A percentile compares a stretch with the other conserved stretches of the same genome.
Conservation (phyloP, 35 echinoderm and acorn worm genomes). For the Hemicentrotus pulcherrimus region DNA sequence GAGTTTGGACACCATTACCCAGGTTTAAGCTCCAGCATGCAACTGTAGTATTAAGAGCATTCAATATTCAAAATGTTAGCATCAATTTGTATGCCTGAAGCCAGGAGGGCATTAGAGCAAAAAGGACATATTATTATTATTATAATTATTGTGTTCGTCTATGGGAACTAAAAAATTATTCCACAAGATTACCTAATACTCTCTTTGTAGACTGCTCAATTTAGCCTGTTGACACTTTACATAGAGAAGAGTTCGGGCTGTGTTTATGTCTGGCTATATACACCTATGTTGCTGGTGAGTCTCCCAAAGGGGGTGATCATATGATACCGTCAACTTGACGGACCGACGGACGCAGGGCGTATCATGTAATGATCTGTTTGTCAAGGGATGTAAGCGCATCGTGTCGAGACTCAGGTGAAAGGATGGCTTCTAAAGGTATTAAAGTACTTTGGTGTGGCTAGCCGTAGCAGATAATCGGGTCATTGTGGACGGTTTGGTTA, state of each 20-base stretch:
- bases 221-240: not conserved
- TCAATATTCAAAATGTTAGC: too few relatives aligned
- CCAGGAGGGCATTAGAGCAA: not conserved
- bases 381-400: not conserved
- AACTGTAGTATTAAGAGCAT: too few relatives aligned
- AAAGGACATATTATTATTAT: not conserved
- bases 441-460: not conserved
- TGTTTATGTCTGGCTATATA: not conserved
- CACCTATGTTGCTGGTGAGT: not conserved
- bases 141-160: not conserved
- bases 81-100: too few relatives aligned
- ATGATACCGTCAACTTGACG: not conserved
- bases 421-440: not conserved
- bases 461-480: not conserved
- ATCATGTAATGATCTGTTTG: not conserved
- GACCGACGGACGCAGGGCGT: not conserved
- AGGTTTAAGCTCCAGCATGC: too few relatives aligned
- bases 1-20: too few relatives aligned
- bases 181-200: too few relatives aligned
- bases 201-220: not conserved
- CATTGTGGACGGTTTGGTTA: not conserved
- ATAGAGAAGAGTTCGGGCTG: not conserved
- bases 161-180: too few relatives aligned
- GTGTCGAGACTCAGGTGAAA: not conserved
- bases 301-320: not conserved